Evolutionary conservation across 2,113 vertebrate genomes (phyloP), one percentile per base, ranked within the genome.

Genomic region (Oncorhynchus clarkii): DNA sequence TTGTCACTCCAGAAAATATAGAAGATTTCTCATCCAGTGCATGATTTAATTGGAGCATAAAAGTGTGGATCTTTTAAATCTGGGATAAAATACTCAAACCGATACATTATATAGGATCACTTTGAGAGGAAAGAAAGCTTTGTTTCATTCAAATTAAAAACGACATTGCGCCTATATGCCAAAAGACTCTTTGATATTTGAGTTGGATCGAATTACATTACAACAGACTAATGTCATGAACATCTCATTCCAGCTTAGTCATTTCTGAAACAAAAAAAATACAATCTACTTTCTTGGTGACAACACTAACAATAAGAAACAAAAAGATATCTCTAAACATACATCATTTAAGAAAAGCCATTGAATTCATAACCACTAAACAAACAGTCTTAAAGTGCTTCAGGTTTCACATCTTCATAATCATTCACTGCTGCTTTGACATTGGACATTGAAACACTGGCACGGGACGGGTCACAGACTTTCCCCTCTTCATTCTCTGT

Each of bases 311-410:
- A 62, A 22, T 34, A 68, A 68, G 20, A 68, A 68, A 39, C 83
- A 75, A 54, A 24, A 76, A 77, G 68, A 4, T 80, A 22, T 29
- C 0, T 45, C 2, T 45, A 45, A 45, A 45, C 8, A 45, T 11
- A 45, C 39, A 45, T 45, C 0, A 45, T 45, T 45, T 6, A 45
- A 45, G 22, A 45, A 49, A 70, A 2, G 59, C 59, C 59, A n/a
- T 22, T 48, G 34, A 70, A 57, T 75, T 12, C 14, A 62, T 71
- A 8, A 73, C 5, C 81, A 80, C 67, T 71, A 57, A 81, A 75
- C 49, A 20, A 7, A 78, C 69, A 82, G 29, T 79, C 78, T 76
- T 84, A 83, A 86, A 85, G 88, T 83, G 83, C 84, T 65, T 78
- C 75, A 67, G 64, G 77, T 79, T 81, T 29, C 18, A 11, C 18